Percentiles rank a stretch among this genome's conserved stretches.
phyloP scores from a whole-genome alignment of 2,113 vertebrate species.

The Pholis gunnellus region DNA sequence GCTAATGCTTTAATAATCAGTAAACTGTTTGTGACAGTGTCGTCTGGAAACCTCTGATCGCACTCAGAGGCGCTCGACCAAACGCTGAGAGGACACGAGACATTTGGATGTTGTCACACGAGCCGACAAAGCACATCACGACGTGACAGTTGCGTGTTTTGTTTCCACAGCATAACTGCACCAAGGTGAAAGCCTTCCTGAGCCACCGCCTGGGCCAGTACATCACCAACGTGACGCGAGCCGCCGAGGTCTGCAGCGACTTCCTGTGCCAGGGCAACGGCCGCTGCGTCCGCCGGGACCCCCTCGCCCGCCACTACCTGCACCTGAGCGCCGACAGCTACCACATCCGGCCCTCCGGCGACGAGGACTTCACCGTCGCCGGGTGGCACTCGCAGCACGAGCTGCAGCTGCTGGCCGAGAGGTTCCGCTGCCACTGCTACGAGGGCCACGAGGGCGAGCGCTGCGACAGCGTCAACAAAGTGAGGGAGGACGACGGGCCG shows the following conservation, averaged over 20 bases:
- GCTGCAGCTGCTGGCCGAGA: slow-evolving; percentile 71
- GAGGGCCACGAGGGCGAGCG: slow-evolving; percentile 80
- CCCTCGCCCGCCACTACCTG: slow-evolving; percentile 76
- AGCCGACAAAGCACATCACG: not conserved
- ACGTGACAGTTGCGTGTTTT: not conserved
- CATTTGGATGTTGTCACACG: no score
- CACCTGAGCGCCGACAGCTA: slow-evolving; percentile 83
- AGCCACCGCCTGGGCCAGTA: slow-evolving; percentile 82
- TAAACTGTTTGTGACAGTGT: no score
- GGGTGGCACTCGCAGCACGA: slow-evolving; percentile 78
- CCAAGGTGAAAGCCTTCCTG: slow-evolving; percentile 82
- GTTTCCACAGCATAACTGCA: slow-evolving; percentile 82
- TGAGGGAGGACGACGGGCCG: slow-evolving; percentile 61
- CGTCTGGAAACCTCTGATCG: no score
- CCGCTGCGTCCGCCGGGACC: slow-evolving; percentile 76
- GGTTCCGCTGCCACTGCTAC: slow-evolving; percentile 87
- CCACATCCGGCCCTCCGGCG: slow-evolving; percentile 57
- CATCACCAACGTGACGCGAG: slow-evolving; percentile 84
- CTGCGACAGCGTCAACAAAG: slow-evolving; percentile 78
- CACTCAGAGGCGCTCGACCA: no score
- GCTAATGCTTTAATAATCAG: no score
- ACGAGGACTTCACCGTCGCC: slow-evolving; percentile 76
- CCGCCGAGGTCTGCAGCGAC: slow-evolving; percentile 82
- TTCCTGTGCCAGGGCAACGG: slow-evolving; percentile 84
- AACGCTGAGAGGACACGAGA: no score